phyloP scores from a whole-genome alignment of 2,888 invertebrate species.

The Eucriotettix oculatus region DNA sequence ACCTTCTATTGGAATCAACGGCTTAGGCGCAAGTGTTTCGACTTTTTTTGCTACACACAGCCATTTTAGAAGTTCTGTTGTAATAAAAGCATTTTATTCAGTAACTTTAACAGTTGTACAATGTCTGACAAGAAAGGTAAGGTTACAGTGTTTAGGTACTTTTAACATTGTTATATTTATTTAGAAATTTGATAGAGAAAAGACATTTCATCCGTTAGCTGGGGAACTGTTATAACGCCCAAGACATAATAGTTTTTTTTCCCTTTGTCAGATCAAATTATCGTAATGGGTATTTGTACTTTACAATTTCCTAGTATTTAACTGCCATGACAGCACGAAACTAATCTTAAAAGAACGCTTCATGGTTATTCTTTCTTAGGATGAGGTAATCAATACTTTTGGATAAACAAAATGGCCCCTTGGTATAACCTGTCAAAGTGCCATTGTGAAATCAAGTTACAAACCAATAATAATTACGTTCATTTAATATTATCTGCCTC shows the following conservation, averaged over 20 bases:
- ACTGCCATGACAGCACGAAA: no score
- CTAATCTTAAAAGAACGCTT: no score
- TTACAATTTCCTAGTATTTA: no score
- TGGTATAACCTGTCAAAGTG: constrained; percentile 7
- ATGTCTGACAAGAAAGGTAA: neutral
- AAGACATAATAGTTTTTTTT: no score
- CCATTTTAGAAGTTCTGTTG: neutral
- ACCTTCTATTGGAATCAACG: no score
- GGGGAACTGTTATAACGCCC: no score
- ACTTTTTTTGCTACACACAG: neutral
- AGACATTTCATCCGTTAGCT: no score
- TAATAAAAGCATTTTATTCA: neutral
- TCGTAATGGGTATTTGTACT: no score
- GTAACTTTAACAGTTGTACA: neutral
- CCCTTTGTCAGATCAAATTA: no score
- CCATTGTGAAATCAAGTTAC: neutral
- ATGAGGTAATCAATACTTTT: constrained; percentile 14
- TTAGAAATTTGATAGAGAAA: no score
- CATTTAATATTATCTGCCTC: no score
- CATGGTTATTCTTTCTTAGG: constrained; percentile 1
- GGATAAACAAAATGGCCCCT: constrained; percentile 14
- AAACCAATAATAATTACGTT: neutral
- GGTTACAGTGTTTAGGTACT: neutral
- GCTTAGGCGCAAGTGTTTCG: neutral
- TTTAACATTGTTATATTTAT: no score